Conservation (phyloP, 2,888 invertebrate species). For the Cryptocephalus primarius region DNA sequence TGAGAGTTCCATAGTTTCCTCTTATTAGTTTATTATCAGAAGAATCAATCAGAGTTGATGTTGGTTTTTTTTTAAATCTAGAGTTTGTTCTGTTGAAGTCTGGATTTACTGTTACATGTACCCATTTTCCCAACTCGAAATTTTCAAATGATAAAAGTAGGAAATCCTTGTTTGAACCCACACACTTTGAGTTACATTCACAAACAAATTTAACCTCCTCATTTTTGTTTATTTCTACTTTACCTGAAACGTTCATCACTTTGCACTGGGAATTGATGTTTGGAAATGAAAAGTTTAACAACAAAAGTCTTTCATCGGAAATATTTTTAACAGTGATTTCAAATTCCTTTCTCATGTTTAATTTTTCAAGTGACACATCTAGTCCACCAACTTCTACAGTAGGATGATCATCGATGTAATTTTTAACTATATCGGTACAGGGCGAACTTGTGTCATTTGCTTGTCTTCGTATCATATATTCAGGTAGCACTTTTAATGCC, state of each 20-base stretch:
- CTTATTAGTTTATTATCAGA: conserved; percentile 5
- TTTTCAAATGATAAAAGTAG: conserved; percentile 49
- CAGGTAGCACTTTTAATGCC: conserved; percentile 41
- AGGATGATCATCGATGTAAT: conserved; percentile 28
- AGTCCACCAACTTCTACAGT: conserved; percentile 45
- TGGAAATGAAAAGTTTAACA: conserved; percentile 43
- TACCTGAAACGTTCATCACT: conserved; percentile 25
- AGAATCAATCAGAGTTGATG: no score
- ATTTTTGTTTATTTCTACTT: conserved; percentile 26
- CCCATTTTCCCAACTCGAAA: conserved; percentile 49
- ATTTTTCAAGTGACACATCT: conserved; percentile 32
- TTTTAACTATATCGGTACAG: background rate
- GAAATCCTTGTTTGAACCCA: conserved; percentile 50
- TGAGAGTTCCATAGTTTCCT: conserved; percentile 47
- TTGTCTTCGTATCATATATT: conserved; percentile 8
- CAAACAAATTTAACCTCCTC: conserved; percentile 24
- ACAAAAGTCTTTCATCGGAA: conserved; percentile 31
- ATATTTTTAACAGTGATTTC: conserved; percentile 40
- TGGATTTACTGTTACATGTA: conserved; percentile 41
- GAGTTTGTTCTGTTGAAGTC: background rate
- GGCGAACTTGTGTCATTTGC: no score
- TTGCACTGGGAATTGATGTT: conserved; percentile 35
- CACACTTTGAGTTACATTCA: conserved; percentile 45
- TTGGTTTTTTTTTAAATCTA: no score
- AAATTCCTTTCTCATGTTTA: conserved; percentile 37